Percentiles rank a stretch among this genome's conserved stretches.
Evolutionary conservation across 1,140 invertebrate species (phyloP).

Genomic region (Pseudomyrmex cubaensis): DNA sequence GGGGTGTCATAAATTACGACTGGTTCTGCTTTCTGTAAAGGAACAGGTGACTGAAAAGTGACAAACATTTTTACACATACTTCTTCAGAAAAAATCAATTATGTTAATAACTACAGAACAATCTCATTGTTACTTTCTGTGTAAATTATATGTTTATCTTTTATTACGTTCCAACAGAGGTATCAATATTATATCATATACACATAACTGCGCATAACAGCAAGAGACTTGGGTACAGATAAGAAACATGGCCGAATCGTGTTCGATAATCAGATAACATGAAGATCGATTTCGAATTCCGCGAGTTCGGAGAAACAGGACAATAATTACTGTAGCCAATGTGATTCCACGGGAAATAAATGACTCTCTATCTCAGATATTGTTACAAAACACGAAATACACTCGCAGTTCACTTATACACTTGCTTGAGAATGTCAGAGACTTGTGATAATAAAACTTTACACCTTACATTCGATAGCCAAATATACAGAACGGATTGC

Average conservation of each 20-base stretch:
- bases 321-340: not conserved
- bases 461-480: not conserved
- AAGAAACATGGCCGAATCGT: conserved; percentile 15
- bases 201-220: too few species aligned
- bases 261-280: not conserved
- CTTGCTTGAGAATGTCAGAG: not conserved
- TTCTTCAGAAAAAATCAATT: not conserved
- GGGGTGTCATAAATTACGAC: conserved; percentile 70
- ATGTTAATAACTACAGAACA: too few species aligned
- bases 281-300: not conserved
- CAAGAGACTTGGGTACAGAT: too few species aligned
- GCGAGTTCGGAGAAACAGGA: not conserved
- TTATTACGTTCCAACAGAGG: not conserved
- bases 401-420: not conserved
- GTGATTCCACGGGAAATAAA: not conserved
- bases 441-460: not conserved
- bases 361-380: not conserved
- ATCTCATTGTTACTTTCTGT: not conserved
- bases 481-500: not conserved
- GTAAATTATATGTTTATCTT: not conserved
- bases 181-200: not conserved
- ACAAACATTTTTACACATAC: conserved; percentile 6
- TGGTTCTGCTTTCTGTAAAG: conserved; percentile 69
- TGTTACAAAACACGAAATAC: not conserved
- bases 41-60: conserved; percentile 67